Conservation (phyloP, 2,888 invertebrate species). For the Coenonympha arcania region DNA sequence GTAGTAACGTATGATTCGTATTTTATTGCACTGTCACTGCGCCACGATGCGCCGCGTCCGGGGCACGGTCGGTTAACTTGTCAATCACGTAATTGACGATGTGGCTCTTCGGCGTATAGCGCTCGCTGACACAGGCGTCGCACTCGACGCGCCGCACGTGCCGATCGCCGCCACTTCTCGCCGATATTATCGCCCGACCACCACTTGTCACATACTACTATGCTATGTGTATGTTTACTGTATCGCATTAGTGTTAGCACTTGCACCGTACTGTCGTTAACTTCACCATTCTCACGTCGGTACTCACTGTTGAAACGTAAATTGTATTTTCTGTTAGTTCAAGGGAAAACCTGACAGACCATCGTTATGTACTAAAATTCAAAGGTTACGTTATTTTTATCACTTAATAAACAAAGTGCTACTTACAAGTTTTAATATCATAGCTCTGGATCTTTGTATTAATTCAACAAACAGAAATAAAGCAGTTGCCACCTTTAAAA, state of each 20-base stretch:
- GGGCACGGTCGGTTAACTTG: constrained; percentile 49
- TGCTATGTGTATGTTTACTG: constrained; percentile 11
- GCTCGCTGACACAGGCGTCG: constrained; percentile 46
- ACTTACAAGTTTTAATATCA: too few species aligned
- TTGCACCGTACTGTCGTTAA: not conserved
- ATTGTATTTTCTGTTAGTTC: too few species aligned
- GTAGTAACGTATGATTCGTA: constrained; percentile 27
- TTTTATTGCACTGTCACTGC: constrained; percentile 32
- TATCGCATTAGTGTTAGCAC: not conserved
- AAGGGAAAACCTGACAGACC: too few species aligned
- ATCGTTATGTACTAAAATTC: too few species aligned
- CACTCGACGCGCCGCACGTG: constrained; percentile 64
- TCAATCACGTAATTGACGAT: constrained; percentile 59
- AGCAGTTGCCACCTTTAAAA: too few species aligned
- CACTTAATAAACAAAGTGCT: too few species aligned
- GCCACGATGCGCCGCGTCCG: constrained; percentile 30
- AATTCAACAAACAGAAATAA: too few species aligned
- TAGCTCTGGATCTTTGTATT: too few species aligned
- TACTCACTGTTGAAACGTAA: too few species aligned
- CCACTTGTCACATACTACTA: constrained; percentile 30
- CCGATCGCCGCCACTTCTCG: constrained; percentile 61
- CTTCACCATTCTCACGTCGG: not conserved
- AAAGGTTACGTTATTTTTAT: not conserved
- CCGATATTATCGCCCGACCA: constrained; percentile 52
- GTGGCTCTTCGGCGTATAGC: constrained; percentile 44